Evolutionary conservation across 53 echinoderm and acorn worm genomes (phyloP).

Genomic region (Crossaster papposus): DNA sequence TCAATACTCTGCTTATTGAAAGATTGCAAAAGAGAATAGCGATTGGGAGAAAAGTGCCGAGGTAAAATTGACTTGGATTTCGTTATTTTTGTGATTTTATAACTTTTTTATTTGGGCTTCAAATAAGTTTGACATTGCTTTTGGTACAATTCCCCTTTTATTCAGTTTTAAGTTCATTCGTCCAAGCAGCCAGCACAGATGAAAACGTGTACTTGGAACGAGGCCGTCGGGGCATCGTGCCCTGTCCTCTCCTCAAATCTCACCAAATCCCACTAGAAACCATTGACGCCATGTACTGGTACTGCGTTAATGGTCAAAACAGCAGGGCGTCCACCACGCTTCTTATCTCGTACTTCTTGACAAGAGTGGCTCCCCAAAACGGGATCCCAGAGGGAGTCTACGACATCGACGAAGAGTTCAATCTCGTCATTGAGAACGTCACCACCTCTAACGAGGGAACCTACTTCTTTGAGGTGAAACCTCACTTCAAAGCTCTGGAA

Average conservation of each 20-base stretch:
- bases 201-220: background rate
- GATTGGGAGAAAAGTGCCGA: too few relatives aligned
- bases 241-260: background rate
- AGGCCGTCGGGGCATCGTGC: background rate
- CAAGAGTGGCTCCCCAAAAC: conserved; percentile 3
- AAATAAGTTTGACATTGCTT: too few relatives aligned
- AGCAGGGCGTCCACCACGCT: background rate
- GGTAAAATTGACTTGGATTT: too few relatives aligned
- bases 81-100: too few relatives aligned
- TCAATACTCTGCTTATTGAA: too few relatives aligned
- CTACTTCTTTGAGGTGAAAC: background rate
- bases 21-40: too few relatives aligned
- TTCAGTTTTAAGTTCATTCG: background rate
- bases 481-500: background rate
- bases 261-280: background rate
- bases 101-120: too few relatives aligned
- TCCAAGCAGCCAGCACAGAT: background rate
- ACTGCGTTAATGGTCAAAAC: background rate
- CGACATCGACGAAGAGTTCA: background rate
- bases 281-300: background rate
- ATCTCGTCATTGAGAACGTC: background rate
- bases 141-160: too few relatives aligned
- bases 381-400: background rate
- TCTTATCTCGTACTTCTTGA: background rate
- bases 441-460: background rate